phyloP scores from a whole-genome alignment of 1,140 invertebrate genomes.

The Bombus vancouverensis region DNA sequence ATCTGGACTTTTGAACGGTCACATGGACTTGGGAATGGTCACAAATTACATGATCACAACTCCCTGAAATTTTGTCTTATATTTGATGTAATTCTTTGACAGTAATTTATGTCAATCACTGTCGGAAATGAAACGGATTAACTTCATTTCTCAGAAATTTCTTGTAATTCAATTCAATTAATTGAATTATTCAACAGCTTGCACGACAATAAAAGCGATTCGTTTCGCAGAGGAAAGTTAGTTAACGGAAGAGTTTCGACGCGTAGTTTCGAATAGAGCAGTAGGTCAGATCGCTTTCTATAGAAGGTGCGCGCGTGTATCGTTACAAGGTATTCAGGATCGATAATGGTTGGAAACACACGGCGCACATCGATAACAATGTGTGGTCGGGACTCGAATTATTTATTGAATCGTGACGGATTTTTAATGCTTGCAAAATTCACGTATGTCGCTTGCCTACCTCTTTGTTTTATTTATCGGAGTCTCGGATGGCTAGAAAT shows the following conservation, averaged over 20 bases:
- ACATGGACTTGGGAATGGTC: too few relatives aligned
- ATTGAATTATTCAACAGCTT: not conserved
- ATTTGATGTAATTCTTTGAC: too few relatives aligned
- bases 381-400: constrained; percentile 16
- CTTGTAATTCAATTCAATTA: too few relatives aligned
- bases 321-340: constrained; percentile 27
- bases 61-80: too few relatives aligned
- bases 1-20: not conserved
- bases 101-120: too few relatives aligned
- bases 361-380: constrained; percentile 17
- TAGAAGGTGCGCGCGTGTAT: constrained; percentile 20
- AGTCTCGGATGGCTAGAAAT: constrained; percentile 3
- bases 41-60: not conserved
- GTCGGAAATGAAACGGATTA: too few relatives aligned
- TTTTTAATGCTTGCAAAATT: constrained; percentile 39
- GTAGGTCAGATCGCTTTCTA: constrained; percentile 37
- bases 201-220: not conserved
- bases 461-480: constrained; percentile 46
- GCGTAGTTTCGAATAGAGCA: constrained; percentile 26
- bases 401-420: constrained; percentile 41
- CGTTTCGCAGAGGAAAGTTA: not conserved
- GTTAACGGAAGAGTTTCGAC: not conserved
- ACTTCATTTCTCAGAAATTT: too few relatives aligned
- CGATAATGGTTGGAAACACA: constrained; percentile 34
- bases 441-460: not conserved